These are phyloP conservation scores for Ditula angustiorana DNA, from an alignment of 2,888 invertebrate species.

Conservation along the genomic window DNA sequence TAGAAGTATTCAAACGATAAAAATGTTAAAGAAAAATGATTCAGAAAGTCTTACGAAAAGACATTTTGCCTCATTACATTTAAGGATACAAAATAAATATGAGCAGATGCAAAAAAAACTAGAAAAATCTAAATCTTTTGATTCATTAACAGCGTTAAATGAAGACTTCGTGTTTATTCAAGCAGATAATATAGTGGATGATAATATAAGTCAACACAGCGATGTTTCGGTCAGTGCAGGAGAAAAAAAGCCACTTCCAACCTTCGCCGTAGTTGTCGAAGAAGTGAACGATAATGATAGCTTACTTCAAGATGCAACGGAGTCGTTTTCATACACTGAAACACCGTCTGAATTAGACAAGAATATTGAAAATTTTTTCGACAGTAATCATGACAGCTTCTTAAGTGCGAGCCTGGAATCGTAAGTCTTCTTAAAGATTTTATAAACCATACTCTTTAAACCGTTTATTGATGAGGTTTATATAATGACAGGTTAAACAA, in stretches of 20 bases:
- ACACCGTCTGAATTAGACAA: slow-evolving; percentile 50
- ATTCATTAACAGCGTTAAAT: slow-evolving; percentile 56
- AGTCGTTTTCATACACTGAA: slow-evolving; percentile 44
- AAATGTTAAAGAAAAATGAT: slow-evolving; percentile 48
- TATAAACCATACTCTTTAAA: not conserved
- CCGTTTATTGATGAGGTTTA: not conserved
- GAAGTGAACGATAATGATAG: slow-evolving; percentile 54
- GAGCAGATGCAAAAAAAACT: slow-evolving; percentile 72
- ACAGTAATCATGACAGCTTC: slow-evolving; percentile 54
- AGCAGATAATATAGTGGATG: slow-evolving; percentile 49
- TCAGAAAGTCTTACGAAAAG: slow-evolving; percentile 51
- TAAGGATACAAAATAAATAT: slow-evolving; percentile 72
- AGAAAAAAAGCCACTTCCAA: slow-evolving; percentile 39
- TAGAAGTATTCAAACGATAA: slow-evolving; percentile 54
- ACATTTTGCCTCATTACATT: slow-evolving; percentile 68
- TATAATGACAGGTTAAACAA: slow-evolving; percentile 63
- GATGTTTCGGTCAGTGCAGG: slow-evolving; percentile 47
- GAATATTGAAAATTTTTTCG: slow-evolving; percentile 45
- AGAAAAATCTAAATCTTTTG: slow-evolving; percentile 73
- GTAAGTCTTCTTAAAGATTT: slow-evolving; percentile 60
- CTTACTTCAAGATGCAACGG: slow-evolving; percentile 48
- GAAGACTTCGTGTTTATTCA: slow-evolving; percentile 55
- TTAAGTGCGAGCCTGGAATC: slow-evolving; percentile 67
- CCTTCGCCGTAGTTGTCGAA: slow-evolving; percentile 52
- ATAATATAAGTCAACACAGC: slow-evolving; percentile 50